These are phyloP conservation scores for Erpetoichthys calabaricus DNA, from an alignment of 2,797 vertebrate species.

Conservation along the genomic window DNA sequence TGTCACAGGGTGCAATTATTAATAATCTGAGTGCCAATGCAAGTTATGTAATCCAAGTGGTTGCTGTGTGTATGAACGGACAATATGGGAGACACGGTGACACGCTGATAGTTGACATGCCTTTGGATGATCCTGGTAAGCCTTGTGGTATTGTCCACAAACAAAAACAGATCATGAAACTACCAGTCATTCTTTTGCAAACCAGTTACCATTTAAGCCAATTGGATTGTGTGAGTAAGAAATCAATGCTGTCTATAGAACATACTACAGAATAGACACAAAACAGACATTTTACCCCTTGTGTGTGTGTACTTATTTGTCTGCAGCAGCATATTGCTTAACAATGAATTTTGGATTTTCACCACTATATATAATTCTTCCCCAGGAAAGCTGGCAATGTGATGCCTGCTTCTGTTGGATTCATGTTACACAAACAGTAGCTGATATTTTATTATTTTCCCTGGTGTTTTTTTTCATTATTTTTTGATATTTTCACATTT, in stretches of 20 bases:
- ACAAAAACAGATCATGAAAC: neutral
- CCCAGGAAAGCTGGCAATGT: too few relatives aligned
- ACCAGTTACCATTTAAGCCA: conserved; percentile 30
- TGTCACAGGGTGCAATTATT: conserved; percentile 80
- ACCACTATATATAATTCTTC: too few relatives aligned
- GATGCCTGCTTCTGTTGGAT: too few relatives aligned
- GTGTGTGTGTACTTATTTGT: too few relatives aligned
- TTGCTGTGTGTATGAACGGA: conserved; percentile 81
- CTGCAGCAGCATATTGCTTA: too few relatives aligned
- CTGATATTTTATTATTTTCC: too few relatives aligned
- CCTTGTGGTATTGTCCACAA: conserved; percentile 18
- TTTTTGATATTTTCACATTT: too few relatives aligned
- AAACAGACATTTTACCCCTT: too few relatives aligned
- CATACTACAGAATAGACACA: too few relatives aligned
- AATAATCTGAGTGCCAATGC: conserved; percentile 71
- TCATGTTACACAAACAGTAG: too few relatives aligned
- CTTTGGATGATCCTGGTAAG: conserved; percentile 74
- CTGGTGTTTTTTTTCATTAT: too few relatives aligned
- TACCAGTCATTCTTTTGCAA: conserved; percentile 33
- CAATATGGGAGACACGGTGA: conserved; percentile 78
- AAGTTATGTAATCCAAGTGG: conserved; percentile 82
- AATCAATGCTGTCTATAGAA: neutral
- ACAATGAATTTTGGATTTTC: too few relatives aligned
- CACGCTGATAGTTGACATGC: conserved; percentile 67
- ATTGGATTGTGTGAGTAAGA: neutral